Percentiles rank a stretch among this genome's conserved stretches.
Conservation (phyloP, 1,140 invertebrate species). For the Patella vulgata region DNA sequence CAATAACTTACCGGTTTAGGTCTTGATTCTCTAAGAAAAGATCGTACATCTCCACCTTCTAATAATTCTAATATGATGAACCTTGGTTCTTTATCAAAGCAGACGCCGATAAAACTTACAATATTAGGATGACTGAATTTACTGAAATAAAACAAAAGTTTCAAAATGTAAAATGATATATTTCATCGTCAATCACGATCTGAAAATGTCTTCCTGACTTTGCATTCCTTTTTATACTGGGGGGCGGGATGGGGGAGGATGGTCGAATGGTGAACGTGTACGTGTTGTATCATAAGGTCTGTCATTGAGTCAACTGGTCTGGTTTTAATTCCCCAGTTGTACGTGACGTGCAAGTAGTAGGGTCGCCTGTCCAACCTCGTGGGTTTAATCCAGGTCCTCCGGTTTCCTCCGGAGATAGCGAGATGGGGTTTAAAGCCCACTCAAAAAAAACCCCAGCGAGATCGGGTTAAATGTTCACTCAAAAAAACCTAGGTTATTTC, state of each 20-base stretch:
- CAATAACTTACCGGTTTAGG: too few species aligned
- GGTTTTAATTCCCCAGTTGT: too few species aligned
- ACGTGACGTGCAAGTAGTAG: too few species aligned
- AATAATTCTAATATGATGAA: conserved; percentile 96
- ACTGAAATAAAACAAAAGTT: conserved; percentile 41
- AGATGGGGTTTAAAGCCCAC: neutral
- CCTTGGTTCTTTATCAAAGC: conserved; percentile 91
- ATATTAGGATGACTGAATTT: conserved; percentile 95
- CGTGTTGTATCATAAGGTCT: too few species aligned
- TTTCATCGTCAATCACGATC: neutral
- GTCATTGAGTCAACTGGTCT: too few species aligned
- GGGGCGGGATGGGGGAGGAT: neutral
- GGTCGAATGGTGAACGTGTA: too few species aligned
- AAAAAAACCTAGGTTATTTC: too few species aligned
- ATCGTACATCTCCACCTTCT: conserved; percentile 93
- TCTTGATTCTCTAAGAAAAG: conserved; percentile 86
- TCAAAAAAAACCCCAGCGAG: neutral
- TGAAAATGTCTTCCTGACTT: conserved; percentile 5
- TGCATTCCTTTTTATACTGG: neutral
- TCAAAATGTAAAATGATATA: neutral
- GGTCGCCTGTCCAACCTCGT: too few species aligned
- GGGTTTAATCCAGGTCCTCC: neutral
- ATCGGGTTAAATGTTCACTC: too few species aligned
- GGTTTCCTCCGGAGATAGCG: neutral
- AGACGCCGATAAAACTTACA: conserved; percentile 95